Evolutionary conservation across 2,888 invertebrate genomes (phyloP).

Genomic region (Heteropelma amictum): DNA sequence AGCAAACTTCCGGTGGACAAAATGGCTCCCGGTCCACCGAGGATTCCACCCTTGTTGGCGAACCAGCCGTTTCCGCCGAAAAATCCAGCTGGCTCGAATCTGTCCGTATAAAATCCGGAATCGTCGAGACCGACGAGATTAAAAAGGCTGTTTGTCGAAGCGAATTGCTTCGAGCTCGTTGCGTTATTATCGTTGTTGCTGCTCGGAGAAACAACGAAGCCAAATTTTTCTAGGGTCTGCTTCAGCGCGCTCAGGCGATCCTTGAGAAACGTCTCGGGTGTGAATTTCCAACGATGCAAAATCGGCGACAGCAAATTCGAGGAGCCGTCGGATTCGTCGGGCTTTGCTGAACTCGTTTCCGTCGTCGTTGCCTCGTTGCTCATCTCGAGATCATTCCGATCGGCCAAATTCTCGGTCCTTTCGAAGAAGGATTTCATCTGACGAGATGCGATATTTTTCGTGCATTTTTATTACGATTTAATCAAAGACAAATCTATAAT

Average conservation of each 20-base stretch:
- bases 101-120: slow-evolving; percentile 66
- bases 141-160: slow-evolving; percentile 54
- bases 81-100: slow-evolving; percentile 69
- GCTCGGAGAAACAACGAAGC: slow-evolving; percentile 33
- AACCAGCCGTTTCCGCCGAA: slow-evolving; percentile 72
- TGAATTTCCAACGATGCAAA: slow-evolving; percentile 65
- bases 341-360: not conserved
- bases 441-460: not conserved
- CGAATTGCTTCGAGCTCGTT: slow-evolving; percentile 61
- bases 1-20: slow-evolving; percentile 70
- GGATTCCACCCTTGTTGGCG: slow-evolving; percentile 71
- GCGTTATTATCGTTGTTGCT: too few species aligned
- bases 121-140: slow-evolving; percentile 64
- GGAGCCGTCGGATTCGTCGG: slow-evolving; percentile 2
- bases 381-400: not conserved
- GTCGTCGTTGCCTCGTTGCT: slow-evolving; percentile 9
- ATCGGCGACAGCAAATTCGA: slow-evolving; percentile 63
- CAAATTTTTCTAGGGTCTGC: slow-evolving; percentile 59
- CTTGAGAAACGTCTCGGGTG: slow-evolving; percentile 64
- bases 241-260: slow-evolving; percentile 62
- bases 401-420: not conserved
- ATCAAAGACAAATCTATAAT: slow-evolving; percentile 11
- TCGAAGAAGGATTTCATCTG: slow-evolving; percentile 1
- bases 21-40: slow-evolving; percentile 71
- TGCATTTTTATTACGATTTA: not conserved